Conservation (phyloP, 2,113 vertebrate species). For the Prionailurus viverrinus region DNA sequence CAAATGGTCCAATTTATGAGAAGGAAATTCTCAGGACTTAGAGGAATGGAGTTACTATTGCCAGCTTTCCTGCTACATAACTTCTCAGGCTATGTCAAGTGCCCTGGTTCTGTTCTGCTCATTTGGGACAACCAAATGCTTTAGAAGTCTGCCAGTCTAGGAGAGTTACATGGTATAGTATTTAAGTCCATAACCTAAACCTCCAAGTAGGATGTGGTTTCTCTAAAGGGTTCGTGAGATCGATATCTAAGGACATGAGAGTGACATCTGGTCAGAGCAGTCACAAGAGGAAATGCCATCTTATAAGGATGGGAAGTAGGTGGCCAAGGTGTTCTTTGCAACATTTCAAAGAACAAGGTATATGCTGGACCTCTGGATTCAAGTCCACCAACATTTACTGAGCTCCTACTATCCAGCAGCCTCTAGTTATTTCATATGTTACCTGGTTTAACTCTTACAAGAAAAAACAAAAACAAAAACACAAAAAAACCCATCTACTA, state of each 20-base stretch:
- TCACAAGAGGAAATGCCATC: slow-evolving; percentile 69
- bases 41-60: neutral
- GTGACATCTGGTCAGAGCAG: neutral
- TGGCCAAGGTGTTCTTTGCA: neutral
- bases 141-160: neutral
- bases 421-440: neutral
- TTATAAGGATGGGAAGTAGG: slow-evolving; percentile 49
- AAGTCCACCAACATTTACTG: neutral
- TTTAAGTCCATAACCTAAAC: neutral
- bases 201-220: slow-evolving; percentile 68
- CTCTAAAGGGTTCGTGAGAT: neutral
- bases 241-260: neutral
- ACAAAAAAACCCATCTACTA: neutral
- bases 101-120: neutral
- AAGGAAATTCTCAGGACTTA: neutral
- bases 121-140: neutral
- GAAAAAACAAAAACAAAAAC: too few species aligned
- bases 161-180: neutral
- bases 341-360: slow-evolving; percentile 15
- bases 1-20: neutral
- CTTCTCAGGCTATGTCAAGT: neutral
- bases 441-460: neutral
- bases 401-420: neutral
- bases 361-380: neutral
- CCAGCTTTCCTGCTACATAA: neutral